Conservation (phyloP, 2,113 vertebrate genomes). For the Dasyornis broadbenti region DNA sequence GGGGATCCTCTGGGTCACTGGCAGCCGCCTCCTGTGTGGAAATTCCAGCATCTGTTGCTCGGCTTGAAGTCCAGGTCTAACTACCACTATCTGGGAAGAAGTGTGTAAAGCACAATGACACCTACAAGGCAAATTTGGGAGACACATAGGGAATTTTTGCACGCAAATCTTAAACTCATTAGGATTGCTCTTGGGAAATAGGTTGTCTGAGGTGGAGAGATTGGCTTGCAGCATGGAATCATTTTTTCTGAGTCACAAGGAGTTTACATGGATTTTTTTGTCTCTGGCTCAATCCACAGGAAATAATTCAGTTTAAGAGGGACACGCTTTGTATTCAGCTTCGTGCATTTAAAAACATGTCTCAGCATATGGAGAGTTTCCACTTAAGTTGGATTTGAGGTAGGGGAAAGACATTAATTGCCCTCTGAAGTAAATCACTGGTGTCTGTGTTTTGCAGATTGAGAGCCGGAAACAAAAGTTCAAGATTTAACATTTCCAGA, state of each 20-base stretch:
- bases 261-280: neutral
- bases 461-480: neutral
- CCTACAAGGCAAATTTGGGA: neutral
- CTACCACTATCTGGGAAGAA: neutral
- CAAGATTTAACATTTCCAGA: neutral
- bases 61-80: neutral
- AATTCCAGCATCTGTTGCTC: conserved; percentile 8
- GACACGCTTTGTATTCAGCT: neutral
- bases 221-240: neutral
- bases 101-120: neutral
- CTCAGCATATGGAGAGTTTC: neutral
- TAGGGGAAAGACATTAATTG: neutral
- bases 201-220: neutral
- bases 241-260: neutral
- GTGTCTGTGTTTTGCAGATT: neutral
- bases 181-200: neutral
- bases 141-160: neutral
- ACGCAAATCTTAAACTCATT: neutral
- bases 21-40: neutral
- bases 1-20: neutral
- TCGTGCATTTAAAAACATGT: neutral
- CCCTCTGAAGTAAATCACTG: neutral
- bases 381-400: neutral
- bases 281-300: neutral
- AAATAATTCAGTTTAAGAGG: neutral